Evolutionary conservation across 2,888 invertebrate species (phyloP).

Genomic region (Camponotus fellah): DNA sequence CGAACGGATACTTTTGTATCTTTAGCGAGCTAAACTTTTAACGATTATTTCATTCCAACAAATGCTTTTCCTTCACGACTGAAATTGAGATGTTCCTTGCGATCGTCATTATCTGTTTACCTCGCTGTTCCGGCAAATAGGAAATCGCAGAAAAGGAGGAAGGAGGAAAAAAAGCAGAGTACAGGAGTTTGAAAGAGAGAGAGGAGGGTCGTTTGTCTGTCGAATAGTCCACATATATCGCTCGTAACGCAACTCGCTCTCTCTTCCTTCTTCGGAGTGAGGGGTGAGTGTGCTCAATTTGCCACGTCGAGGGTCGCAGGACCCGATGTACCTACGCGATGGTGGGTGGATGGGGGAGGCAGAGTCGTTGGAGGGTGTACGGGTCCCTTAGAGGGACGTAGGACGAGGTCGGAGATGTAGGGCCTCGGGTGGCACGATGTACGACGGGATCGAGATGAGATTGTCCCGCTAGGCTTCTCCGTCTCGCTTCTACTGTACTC

Average conservation of each 20-base stretch:
- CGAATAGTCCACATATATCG: conserved; percentile 83
- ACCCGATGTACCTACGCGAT: conserved; percentile 78
- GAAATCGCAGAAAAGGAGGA: conserved; percentile 48
- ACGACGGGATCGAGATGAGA: conserved; percentile 86
- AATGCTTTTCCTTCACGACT: conserved; percentile 16
- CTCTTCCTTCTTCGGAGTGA: conserved; percentile 58
- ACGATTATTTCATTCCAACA: conserved; percentile 8
- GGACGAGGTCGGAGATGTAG: conserved; percentile 82
- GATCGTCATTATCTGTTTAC: conserved; percentile 49
- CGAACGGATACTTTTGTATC: neutral
- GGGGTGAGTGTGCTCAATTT: conserved; percentile 85
- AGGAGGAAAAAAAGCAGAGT: conserved; percentile 42
- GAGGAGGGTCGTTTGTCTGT: conserved; percentile 81
- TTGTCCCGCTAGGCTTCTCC: conserved; percentile 82
- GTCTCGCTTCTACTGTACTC: conserved; percentile 70
- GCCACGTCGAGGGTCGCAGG: conserved; percentile 83
- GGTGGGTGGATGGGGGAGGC: conserved; percentile 66
- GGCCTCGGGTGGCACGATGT: conserved; percentile 84
- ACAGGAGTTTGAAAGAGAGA: conserved; percentile 63
- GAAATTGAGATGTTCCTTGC: conserved; percentile 18
- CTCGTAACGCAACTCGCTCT: conserved; percentile 76
- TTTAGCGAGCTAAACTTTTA: conserved; percentile 25
- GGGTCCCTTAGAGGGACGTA: conserved; percentile 75
- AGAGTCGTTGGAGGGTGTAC: conserved; percentile 68
- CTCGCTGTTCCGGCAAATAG: conserved; percentile 19